A percentile compares a stretch with the other conserved stretches of the same genome.
phyloP scores from a whole-genome alignment of 2,113 vertebrate genomes.

The Triplophysa rosa region DNA sequence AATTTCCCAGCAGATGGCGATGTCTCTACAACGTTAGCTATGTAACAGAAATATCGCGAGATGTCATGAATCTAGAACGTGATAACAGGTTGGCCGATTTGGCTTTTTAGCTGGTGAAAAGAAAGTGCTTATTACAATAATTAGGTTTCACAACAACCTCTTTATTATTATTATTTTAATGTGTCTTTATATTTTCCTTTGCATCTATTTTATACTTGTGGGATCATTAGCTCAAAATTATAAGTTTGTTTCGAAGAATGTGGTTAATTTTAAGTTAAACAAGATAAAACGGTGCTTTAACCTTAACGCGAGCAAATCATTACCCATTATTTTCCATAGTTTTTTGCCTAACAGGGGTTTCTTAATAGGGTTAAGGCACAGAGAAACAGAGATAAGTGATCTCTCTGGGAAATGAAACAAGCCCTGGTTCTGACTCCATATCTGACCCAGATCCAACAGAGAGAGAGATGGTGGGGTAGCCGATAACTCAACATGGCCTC shows the following conservation, averaged over 20 bases:
- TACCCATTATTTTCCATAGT: background rate
- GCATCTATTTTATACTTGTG: no score
- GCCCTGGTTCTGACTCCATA: conserved; percentile 15
- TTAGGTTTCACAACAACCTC: no score
- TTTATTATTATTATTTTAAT: no score
- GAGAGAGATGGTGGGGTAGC: background rate
- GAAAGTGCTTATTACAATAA: no score
- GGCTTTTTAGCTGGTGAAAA: no score
- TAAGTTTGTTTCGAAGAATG: no score
- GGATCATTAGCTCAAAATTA: no score
- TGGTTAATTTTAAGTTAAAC: background rate
- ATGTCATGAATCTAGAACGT: background rate
- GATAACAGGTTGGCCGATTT: no score
- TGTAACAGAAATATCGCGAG: background rate
- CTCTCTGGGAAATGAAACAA: conserved; percentile 14
- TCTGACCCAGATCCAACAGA: conserved; percentile 46
- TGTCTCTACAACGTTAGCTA: background rate
- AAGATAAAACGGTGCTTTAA: background rate
- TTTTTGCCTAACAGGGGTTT: background rate
- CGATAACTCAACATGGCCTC: conserved; percentile 58
- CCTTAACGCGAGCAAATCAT: background rate
- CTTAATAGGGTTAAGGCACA: background rate
- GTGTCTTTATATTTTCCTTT: no score
- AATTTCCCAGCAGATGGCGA: background rate
- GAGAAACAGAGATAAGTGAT: conserved; percentile 50